Conservation (phyloP, 2,888 invertebrate genomes). For the Spilarctia lutea region DNA sequence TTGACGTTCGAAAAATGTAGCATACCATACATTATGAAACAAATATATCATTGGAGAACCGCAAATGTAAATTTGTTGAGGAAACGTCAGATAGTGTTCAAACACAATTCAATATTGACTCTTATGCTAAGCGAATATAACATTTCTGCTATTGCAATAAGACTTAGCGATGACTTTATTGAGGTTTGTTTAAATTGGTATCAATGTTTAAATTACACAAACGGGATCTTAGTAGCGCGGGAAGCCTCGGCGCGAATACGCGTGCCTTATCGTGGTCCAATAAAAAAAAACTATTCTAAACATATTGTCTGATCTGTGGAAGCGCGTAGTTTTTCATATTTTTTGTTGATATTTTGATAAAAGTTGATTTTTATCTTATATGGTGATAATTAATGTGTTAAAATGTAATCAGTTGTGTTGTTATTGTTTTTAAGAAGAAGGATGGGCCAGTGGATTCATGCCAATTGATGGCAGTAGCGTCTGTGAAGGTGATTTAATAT, state of each 20-base stretch:
- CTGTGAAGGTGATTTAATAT: conserved; percentile 31
- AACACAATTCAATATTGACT: conserved; percentile 20
- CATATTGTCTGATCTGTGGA: neutral
- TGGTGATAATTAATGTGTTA: conserved; percentile 17
- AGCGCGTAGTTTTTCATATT: neutral
- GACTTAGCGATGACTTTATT: conserved; percentile 1
- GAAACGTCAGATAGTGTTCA: conserved; percentile 45
- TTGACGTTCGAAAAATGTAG: conserved; percentile 30
- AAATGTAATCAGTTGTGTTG: conserved; percentile 9
- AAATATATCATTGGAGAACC: conserved; percentile 10
- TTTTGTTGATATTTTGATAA: neutral
- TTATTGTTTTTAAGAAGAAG: conserved; percentile 10
- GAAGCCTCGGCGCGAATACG: conserved; percentile 62
- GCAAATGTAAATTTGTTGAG: conserved; percentile 48
- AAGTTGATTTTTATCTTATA: neutral
- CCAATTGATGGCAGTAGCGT: conserved; percentile 19
- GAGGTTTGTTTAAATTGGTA: conserved; percentile 19
- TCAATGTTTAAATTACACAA: conserved; percentile 30
- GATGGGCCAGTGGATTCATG: conserved; percentile 19
- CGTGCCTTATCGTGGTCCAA: conserved; percentile 19
- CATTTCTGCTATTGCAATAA: conserved; percentile 12
- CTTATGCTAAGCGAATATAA: conserved; percentile 25
- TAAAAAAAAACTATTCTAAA: conserved; percentile 12
- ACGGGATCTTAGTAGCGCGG: conserved; percentile 69
- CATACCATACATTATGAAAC: conserved; percentile 30